Percentiles rank a stretch among this genome's conserved stretches.
Conservation (phyloP, 2,888 invertebrate genomes). For the Erebia aethiops region DNA sequence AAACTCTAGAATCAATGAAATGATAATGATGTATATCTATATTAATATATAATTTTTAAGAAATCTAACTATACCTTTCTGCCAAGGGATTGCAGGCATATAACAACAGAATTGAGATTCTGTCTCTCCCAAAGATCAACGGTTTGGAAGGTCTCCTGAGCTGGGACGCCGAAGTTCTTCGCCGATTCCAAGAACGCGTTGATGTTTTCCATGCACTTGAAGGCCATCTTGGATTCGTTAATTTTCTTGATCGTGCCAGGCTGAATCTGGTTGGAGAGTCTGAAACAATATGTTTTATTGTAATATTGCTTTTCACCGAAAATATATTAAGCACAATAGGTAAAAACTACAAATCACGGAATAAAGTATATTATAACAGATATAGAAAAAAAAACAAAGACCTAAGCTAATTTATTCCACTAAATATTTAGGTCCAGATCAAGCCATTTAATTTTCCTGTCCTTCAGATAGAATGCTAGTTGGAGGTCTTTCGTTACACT, state of each 20-base stretch:
- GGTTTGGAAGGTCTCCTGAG: constrained; percentile 98
- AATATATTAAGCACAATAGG: neutral
- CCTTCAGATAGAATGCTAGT: neutral
- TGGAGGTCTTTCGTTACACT: neutral
- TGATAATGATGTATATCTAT: too few species aligned
- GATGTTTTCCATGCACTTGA: constrained; percentile 99
- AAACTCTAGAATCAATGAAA: neutral
- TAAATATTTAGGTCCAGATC: too few species aligned
- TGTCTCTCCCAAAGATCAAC: constrained; percentile 98
- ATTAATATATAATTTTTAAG: too few species aligned
- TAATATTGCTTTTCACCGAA: neutral
- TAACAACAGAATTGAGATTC: constrained; percentile 97
- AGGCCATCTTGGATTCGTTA: constrained; percentile 95
- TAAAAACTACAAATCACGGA: too few species aligned
- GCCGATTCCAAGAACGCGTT: constrained; percentile 95
- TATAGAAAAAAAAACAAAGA: too few species aligned
- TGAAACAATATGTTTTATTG: constrained; percentile 63
- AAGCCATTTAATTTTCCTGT: too few species aligned
- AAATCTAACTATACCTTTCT: constrained; percentile 87
- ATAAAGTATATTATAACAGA: too few species aligned
- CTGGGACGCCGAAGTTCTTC: constrained; percentile 93
- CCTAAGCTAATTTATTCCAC: too few species aligned
- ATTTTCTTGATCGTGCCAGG: constrained; percentile 95
- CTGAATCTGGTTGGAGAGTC: constrained; percentile 93
- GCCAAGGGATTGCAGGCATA: constrained; percentile 96